phyloP scores from a whole-genome alignment of 92 coral and sea anemone genomes.

The Pocillopora meandrina region DNA sequence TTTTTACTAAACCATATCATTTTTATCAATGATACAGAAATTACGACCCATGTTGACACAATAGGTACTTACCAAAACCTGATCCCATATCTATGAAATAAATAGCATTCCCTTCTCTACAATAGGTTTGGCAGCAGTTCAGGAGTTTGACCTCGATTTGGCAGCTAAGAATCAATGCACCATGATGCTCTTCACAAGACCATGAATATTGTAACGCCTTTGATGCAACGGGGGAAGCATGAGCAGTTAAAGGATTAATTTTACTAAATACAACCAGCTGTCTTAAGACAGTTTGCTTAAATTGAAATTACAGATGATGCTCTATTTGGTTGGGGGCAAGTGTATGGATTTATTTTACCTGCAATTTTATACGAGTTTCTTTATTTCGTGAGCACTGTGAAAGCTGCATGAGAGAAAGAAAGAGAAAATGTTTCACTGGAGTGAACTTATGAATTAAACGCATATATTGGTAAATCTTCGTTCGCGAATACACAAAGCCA shows the following conservation, averaged over 20 bases:
- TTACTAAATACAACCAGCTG: not conserved
- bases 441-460: too few species aligned
- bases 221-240: not conserved
- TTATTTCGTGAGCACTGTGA: not conserved
- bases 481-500: not conserved
- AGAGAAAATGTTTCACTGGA: not conserved
- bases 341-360: not conserved
- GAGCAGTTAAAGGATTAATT: not conserved
- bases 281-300: not conserved
- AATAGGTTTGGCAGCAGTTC: constrained; percentile 4
- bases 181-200: constrained; percentile 1
- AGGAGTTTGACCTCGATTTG: not conserved
- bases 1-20: too few species aligned
- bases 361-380: too few species aligned
- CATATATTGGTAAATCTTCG: too few species aligned
- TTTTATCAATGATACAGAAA: too few species aligned
- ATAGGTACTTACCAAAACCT: constrained; percentile 1
- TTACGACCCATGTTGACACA: too few species aligned
- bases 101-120: not conserved
- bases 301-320: not conserved
- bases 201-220: not conserved
- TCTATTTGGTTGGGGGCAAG: not conserved
- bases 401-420: not conserved
- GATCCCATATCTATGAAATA: not conserved
- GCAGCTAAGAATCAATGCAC: not conserved